Evolutionary conservation across 2,888 invertebrate species (phyloP).

Genomic region (Lamproptera curius): DNA sequence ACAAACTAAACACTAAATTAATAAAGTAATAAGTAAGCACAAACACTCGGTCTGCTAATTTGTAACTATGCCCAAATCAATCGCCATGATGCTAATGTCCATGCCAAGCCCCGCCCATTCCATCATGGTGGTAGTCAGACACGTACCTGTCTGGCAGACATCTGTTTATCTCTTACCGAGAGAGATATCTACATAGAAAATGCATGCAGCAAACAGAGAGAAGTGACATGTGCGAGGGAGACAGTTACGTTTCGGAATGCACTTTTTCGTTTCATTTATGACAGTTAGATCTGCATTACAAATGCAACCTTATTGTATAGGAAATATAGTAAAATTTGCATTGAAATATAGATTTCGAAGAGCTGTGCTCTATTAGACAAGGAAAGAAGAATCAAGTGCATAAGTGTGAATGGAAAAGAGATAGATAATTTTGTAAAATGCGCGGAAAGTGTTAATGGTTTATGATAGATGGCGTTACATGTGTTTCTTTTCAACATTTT

Average conservation of each 20-base stretch:
- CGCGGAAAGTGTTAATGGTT: conserved; percentile 43
- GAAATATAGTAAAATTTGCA: conserved; percentile 55
- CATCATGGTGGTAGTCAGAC: conserved; percentile 70
- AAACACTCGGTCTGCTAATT: background rate
- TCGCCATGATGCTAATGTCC: conserved; percentile 43
- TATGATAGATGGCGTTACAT: conserved; percentile 65
- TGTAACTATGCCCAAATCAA: conserved; percentile 1
- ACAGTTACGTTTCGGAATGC: conserved; percentile 64
- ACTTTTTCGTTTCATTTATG: conserved; percentile 52
- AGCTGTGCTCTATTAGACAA: conserved; percentile 42
- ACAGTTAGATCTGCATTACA: conserved; percentile 59
- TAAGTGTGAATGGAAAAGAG: conserved; percentile 46
- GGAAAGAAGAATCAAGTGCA: conserved; percentile 40
- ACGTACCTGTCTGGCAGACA: conserved; percentile 60
- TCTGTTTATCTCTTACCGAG: conserved; percentile 67
- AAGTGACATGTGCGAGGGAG: conserved; percentile 55
- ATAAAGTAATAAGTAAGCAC: too few species aligned
- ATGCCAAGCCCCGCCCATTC: conserved; percentile 65
- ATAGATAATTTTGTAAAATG: conserved; percentile 32
- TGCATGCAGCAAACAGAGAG: conserved; percentile 66
- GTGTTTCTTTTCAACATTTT: too few species aligned
- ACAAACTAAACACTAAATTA: too few species aligned
- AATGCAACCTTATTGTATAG: conserved; percentile 62
- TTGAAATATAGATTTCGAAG: conserved; percentile 43
- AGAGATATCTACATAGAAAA: conserved; percentile 73